A percentile compares a stretch with the other conserved stretches of the same genome.
Evolutionary conservation across 92 coral and sea anemone species (phyloP).

Genomic region (Heteractis magnifica): DNA sequence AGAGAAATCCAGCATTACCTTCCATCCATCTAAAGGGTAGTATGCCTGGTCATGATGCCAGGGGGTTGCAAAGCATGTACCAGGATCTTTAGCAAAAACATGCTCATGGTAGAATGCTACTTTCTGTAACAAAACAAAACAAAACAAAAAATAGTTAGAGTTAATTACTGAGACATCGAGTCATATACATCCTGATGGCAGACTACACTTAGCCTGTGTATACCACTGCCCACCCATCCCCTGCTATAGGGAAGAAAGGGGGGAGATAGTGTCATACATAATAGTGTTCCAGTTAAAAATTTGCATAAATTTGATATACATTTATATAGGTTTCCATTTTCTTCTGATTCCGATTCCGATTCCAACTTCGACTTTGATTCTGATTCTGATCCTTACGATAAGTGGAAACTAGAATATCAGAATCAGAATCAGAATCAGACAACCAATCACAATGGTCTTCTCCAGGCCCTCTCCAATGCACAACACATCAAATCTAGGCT

Average conservation of each 20-base stretch:
- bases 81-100: constrained; percentile 76
- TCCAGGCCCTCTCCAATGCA: no score
- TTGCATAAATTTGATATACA: no score
- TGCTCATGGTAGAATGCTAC: constrained; percentile 88
- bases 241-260: neutral
- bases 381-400: no score
- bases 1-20: constrained; percentile 48
- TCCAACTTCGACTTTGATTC: no score
- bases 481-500: no score
- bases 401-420: no score
- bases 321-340: no score
- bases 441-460: no score
- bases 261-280: neutral
- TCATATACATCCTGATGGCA: neutral
- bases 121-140: constrained; percentile 34
- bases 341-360: no score
- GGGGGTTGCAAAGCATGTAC: constrained; percentile 61
- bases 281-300: no score
- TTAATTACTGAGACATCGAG: neutral
- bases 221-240: no score
- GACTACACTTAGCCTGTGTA: neutral
- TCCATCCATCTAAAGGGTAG: constrained; percentile 85
- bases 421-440: no score
- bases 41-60: constrained; percentile 98
- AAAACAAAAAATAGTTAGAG: neutral